Conservation (phyloP, 2,113 vertebrate genomes). For the Perca schrenkii region DNA sequence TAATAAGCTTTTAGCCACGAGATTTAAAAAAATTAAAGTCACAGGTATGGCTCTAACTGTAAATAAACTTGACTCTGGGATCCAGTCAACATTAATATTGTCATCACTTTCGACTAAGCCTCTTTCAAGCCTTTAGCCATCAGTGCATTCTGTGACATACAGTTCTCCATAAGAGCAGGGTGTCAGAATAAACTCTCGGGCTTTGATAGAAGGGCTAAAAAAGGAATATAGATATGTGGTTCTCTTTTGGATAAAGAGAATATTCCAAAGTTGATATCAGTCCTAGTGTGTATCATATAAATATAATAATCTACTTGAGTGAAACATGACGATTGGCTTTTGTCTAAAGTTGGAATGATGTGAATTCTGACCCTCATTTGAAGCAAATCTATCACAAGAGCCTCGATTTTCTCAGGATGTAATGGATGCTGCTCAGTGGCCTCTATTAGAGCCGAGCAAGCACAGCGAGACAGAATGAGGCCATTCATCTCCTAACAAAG, state of each 20-base stretch:
- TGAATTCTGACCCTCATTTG: conserved; percentile 34
- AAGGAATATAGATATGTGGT: neutral
- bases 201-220: too few species aligned
- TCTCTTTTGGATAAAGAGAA: neutral
- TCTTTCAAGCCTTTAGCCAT: conserved; percentile 65
- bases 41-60: conserved; percentile 30
- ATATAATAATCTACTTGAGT: conserved; percentile 14
- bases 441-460: conserved; percentile 35
- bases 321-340: conserved; percentile 7
- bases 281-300: conserved; percentile 16
- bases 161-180: neutral
- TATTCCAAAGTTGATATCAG: conserved; percentile 10
- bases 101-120: conserved; percentile 60
- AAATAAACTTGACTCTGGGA: conserved; percentile 50
- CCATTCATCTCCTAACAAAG: conserved; percentile 55
- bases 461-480: conserved; percentile 73
- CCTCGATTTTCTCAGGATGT: conserved; percentile 20
- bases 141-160: conserved; percentile 41
- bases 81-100: conserved; percentile 40
- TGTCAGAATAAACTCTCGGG: neutral
- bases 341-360: conserved; percentile 28
- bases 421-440: conserved; percentile 54
- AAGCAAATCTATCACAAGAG: conserved; percentile 28
- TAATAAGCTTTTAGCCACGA: conserved; percentile 22
- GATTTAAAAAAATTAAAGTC: neutral